Evolutionary conservation across 1,140 invertebrate species (phyloP).

Genomic region (Lamellibrachia luymesi): DNA sequence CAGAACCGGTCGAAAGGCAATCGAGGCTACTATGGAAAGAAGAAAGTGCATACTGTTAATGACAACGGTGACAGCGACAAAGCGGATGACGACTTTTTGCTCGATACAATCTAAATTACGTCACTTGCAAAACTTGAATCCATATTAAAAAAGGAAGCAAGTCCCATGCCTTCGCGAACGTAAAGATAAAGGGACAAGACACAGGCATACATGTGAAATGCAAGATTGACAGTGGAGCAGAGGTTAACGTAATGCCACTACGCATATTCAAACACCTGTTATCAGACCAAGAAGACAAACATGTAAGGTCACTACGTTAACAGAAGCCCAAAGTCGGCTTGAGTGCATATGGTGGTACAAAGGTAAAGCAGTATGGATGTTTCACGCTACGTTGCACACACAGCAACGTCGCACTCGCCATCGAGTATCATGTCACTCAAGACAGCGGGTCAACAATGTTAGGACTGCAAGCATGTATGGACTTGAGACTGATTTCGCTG

Average conservation of each 20-base stretch:
- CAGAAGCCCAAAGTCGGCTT: neutral
- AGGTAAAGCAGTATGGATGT: neutral
- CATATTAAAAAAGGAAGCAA: neutral
- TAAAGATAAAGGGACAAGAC: neutral
- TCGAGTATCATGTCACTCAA: neutral
- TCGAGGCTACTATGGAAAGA: neutral
- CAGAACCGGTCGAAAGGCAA: neutral
- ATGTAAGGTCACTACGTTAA: neutral
- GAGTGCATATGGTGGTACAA: neutral
- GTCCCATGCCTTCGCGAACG: neutral
- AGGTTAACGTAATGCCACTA: conserved; percentile 8
- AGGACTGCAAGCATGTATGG: neutral
- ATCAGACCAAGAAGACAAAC: neutral
- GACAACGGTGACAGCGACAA: neutral
- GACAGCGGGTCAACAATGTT: neutral
- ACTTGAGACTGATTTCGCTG: neutral
- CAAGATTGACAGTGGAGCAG: neutral
- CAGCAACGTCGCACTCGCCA: neutral
- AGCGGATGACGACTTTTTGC: neutral
- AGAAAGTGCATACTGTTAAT: neutral
- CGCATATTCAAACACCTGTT: conserved; percentile 10
- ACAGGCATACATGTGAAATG: no score
- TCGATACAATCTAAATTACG: neutral
- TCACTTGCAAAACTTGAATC: neutral
- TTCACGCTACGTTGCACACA: neutral